Base-by-base conservation (phyloP, 2,113 vertebrate species). In the Dipodomys spectabilis region DNA sequence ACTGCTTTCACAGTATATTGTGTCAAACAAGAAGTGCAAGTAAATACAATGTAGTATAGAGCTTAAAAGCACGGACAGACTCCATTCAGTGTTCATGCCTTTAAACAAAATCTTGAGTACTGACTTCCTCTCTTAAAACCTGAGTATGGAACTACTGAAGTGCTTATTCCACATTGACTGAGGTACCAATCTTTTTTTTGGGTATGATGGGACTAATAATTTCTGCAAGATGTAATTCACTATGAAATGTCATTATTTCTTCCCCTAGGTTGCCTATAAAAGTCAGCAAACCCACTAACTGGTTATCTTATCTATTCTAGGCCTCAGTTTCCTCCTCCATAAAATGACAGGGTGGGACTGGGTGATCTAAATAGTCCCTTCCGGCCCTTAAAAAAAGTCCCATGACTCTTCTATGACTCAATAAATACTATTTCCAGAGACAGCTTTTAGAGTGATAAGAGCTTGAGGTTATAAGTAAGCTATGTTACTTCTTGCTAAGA, bases 321-420 rank as follows among this genome's bases (percentile, higher is more conserved):
- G 92, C 85, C 95, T 96, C 93, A 94, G 93, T 95, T 96, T 97
- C 87, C 95, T 96, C 39, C 93, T 88, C 90, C 64, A 88, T 62
- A 88, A 95, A 91, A 88, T 64, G 35, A 92, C 89, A 92, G 89
- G 84, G 90, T 94, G 94, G 91, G 87, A 96, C 84, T 79, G 44
- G 71, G 86, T 85, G 89, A 95, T 90, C 90, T 95, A 91, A 95
- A 95, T 77, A 82, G 90, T 77, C 91, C 73, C 84, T 96, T 96
- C 89, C 90, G 85, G 95, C n/a, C 35, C 79, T 93, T 95, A 91
- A 72, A 92, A 85, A 39, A 95, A 91, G 73, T 93, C 94, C 94
- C 84, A 92, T 90, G 94, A 96, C 95, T 96, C 74, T 80, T 93
- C 62, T 20, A 95, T 95, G 95, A 97, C 95, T 97, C 93, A 96